These are phyloP conservation scores for Notospermus geniculatus DNA, from an alignment of 1,140 invertebrate species.

Conservation along the genomic window DNA sequence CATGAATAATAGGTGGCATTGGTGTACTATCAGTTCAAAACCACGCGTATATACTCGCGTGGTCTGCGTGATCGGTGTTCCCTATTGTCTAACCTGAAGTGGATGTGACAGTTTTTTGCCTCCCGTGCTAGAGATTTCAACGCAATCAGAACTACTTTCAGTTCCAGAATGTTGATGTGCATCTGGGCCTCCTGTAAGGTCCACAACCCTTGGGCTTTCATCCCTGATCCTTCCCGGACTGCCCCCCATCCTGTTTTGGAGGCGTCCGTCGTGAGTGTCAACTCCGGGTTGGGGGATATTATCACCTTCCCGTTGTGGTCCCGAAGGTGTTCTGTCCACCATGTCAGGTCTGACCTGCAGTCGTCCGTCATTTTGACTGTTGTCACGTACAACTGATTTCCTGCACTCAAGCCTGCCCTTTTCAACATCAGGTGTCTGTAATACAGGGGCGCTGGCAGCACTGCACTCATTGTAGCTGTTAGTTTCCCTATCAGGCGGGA, in stretches of 20 bases:
- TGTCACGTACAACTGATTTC: neutral
- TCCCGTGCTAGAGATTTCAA: neutral
- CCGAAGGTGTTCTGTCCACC: neutral
- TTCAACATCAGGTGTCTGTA: neutral
- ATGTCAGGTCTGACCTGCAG: neutral
- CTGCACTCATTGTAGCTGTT: constrained; percentile 2
- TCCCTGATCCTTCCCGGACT: neutral
- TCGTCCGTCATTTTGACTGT: neutral
- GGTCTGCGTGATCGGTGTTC: no score
- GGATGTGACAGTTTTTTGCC: constrained; percentile 3
- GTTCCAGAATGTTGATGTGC: constrained; percentile 4
- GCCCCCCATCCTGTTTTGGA: neutral
- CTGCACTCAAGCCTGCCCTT: neutral
- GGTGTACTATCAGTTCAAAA: no score
- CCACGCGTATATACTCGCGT: no score
- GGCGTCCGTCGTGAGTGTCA: neutral
- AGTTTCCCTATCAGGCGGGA: neutral
- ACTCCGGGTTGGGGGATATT: neutral
- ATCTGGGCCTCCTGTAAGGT: neutral
- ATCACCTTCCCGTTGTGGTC: constrained; percentile 4
- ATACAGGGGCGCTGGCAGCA: constrained; percentile 4
- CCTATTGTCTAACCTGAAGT: constrained; percentile 7
- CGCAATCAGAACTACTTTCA: neutral
- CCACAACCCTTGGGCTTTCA: neutral
- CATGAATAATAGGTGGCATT: no score